Conservation (phyloP, 2,888 invertebrate species). For the Ptychoptera contaminata region DNA sequence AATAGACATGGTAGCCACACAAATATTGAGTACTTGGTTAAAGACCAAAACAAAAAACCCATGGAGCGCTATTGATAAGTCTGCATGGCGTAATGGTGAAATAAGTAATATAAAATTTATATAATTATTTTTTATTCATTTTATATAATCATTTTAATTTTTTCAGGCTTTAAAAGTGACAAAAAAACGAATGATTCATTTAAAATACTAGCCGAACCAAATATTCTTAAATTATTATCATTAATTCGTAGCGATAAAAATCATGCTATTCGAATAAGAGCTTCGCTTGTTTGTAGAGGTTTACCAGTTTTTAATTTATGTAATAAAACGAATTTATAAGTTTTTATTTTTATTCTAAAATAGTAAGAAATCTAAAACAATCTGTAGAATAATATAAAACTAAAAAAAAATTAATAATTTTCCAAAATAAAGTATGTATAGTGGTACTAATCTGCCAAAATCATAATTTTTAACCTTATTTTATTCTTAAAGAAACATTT, state of each 20-base stretch:
- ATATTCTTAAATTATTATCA: neutral
- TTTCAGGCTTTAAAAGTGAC: too few species aligned
- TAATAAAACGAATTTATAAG: too few species aligned
- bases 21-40: constrained; percentile 34
- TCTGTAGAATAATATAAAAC: too few species aligned
- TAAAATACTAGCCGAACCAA: neutral
- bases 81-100: constrained; percentile 27
- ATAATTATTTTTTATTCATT: too few species aligned
- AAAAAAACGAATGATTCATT: too few species aligned
- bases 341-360: too few species aligned
- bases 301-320: neutral
- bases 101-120: constrained; percentile 9
- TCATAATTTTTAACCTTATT: neutral
- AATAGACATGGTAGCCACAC: constrained; percentile 33
- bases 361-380: too few species aligned
- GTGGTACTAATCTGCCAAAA: too few species aligned
- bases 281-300: neutral
- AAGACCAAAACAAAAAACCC: constrained; percentile 22
- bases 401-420: too few species aligned
- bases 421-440: too few species aligned
- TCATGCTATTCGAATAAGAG: neutral
- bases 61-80: constrained; percentile 32
- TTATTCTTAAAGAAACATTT: neutral
- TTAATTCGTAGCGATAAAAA: neutral
- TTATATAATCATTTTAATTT: too few species aligned